phyloP scores from a whole-genome alignment of 2,888 invertebrate genomes.

The Acronicta alni region DNA sequence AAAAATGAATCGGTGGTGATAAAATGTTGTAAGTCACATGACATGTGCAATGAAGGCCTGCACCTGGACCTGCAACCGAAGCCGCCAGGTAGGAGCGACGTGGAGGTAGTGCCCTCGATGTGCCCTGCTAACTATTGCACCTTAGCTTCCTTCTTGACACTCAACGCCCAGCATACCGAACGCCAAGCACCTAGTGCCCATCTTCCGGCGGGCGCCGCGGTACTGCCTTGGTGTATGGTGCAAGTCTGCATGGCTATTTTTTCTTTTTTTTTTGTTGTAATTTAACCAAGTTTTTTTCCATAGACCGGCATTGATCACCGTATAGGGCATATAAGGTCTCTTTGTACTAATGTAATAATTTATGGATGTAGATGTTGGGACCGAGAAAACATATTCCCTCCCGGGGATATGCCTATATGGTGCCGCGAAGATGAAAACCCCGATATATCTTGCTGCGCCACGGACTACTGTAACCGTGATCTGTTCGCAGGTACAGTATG shows the following conservation, averaged over 20 bases:
- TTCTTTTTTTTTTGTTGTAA: conserved; percentile 72
- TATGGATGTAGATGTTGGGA: conserved; percentile 90
- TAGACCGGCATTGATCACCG: conserved; percentile 87
- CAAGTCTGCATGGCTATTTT: conserved; percentile 81
- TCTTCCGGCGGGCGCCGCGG: conserved; percentile 44
- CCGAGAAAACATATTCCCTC: conserved; percentile 89
- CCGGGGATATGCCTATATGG: conserved; percentile 90
- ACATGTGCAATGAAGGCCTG: conserved; percentile 93
- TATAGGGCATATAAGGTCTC: conserved; percentile 58
- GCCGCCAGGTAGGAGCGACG: conserved; percentile 91
- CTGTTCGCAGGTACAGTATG: conserved; percentile 80
- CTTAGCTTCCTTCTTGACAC: conserved; percentile 61
- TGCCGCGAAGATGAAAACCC: conserved; percentile 85
- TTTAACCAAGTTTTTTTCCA: conserved; percentile 77
- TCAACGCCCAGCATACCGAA: conserved; percentile 48
- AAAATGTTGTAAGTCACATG: conserved; percentile 93
- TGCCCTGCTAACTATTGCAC: conserved; percentile 73
- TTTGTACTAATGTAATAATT: conserved; percentile 72
- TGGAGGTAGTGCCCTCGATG: conserved; percentile 70
- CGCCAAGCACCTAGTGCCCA: conserved; percentile 53
- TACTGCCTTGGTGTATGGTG: conserved; percentile 75
- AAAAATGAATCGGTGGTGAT: conserved; percentile 94
- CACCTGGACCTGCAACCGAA: conserved; percentile 91
- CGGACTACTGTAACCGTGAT: conserved; percentile 92
- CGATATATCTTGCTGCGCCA: conserved; percentile 90